Percentiles rank a stretch among this genome's conserved stretches.
These are phyloP conservation scores for Prionailurus bengalensis DNA, from an alignment of 2,113 vertebrate species.

Conservation along the genomic window DNA sequence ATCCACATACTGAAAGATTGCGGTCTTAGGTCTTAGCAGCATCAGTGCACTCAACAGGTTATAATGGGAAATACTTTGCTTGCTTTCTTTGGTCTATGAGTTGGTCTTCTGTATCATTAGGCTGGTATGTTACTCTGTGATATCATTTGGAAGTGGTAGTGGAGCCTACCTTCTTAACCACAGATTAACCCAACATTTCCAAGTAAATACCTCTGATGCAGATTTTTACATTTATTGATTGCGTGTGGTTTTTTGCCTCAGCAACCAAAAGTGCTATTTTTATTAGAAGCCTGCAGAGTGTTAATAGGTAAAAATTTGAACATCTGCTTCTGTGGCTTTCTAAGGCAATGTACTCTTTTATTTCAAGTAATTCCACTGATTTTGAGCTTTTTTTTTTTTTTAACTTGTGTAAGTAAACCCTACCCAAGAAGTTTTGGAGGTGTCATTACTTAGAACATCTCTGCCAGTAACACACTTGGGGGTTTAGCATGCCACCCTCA, in stretches of 20 bases:
- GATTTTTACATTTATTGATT: background rate
- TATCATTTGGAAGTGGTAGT: background rate
- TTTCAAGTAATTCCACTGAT: background rate
- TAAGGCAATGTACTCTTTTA: background rate
- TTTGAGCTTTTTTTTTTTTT: background rate
- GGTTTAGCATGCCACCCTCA: background rate
- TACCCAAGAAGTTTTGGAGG: slow-evolving; percentile 1
- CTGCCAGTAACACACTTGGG: background rate
- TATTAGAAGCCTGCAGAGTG: background rate
- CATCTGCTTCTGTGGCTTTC: slow-evolving; percentile 10
- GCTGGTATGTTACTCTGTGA: background rate
- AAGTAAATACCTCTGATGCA: background rate
- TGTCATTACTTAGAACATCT: background rate
- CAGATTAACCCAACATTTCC: background rate
- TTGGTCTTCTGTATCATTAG: background rate
- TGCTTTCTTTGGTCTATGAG: background rate
- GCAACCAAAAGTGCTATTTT: background rate
- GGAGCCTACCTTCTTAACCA: background rate
- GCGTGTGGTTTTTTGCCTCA: background rate
- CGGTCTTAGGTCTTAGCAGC: fast-evolving
- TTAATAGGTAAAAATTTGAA: background rate
- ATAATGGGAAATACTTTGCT: background rate
- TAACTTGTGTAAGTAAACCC: background rate
- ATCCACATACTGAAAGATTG: background rate
- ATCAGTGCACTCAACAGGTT: background rate